Percentiles rank a stretch among this genome's conserved stretches.
phyloP scores from a whole-genome alignment of 2,888 invertebrate genomes.

The Amblyjoppa proteus region DNA sequence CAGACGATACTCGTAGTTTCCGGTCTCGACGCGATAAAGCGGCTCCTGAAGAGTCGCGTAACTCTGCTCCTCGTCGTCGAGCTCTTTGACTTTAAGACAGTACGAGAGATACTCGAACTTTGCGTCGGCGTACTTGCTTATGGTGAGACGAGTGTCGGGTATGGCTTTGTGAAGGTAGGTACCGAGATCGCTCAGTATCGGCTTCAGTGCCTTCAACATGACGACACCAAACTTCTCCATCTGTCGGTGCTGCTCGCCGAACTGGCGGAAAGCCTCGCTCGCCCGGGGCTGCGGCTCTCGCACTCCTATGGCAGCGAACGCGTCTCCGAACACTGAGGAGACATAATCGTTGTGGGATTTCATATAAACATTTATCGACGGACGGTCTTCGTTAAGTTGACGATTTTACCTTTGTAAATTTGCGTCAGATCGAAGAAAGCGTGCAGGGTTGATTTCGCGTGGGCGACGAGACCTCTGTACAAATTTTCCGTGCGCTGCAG shows the following conservation, averaged over 20 bases:
- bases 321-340: constrained; percentile 93
- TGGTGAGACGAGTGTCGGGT: constrained; percentile 98
- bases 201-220: constrained; percentile 96
- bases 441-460: constrained; percentile 92
- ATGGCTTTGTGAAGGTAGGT: constrained; percentile 99
- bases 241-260: constrained; percentile 97
- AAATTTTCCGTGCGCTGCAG: constrained; percentile 96
- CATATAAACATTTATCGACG: no score
- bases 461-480: constrained; percentile 96
- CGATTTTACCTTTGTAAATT: constrained; percentile 90
- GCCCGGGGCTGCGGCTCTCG: constrained; percentile 98
- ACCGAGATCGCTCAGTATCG: constrained; percentile 97
- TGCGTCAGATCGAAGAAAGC: constrained; percentile 96
- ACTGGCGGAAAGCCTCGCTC: constrained; percentile 97
- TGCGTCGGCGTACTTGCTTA: constrained; percentile 98
- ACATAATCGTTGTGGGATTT: not conserved
- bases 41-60: constrained; percentile 97
- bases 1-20: constrained; percentile 99
- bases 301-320: constrained; percentile 97
- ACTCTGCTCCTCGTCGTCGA: constrained; percentile 99
- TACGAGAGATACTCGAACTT: constrained; percentile 99
- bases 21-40: constrained; percentile 98
- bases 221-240: constrained; percentile 96
- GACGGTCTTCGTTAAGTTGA: no score
- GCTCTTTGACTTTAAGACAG: constrained; percentile 99